A percentile compares a stretch with the other conserved stretches of the same genome.
Conservation (phyloP, 2,888 invertebrate species). For the Sinhomidia bicolor region DNA sequence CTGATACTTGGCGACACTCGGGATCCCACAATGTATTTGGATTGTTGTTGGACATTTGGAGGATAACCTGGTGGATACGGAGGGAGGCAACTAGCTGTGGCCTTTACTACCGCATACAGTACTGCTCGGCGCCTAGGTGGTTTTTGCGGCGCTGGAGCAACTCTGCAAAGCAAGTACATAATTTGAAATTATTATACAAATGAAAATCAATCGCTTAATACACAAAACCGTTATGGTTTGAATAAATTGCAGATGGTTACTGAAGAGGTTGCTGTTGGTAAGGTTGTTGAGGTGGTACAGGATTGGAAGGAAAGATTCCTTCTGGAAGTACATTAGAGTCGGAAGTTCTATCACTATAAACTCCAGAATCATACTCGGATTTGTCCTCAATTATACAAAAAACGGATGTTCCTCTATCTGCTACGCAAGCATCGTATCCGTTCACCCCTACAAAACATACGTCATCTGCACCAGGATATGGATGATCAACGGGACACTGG, state of each 20-base stretch:
- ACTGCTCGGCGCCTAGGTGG: slow-evolving; percentile 66
- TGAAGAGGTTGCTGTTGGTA: slow-evolving; percentile 62
- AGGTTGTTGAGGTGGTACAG: not conserved
- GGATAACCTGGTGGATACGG: slow-evolving; percentile 20
- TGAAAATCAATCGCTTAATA: not conserved
- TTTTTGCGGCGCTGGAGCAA: slow-evolving; percentile 58
- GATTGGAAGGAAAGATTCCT: not conserved
- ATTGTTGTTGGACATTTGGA: slow-evolving; percentile 65
- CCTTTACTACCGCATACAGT: slow-evolving; percentile 72
- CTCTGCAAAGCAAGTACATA: slow-evolving; percentile 53
- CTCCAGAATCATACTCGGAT: slow-evolving; percentile 54
- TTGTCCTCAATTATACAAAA: slow-evolving; percentile 72
- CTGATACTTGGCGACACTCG: slow-evolving; percentile 63
- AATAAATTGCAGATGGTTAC: slow-evolving; percentile 46
- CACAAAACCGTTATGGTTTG: too few relatives aligned
- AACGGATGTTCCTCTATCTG: slow-evolving; percentile 75
- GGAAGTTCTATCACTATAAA: slow-evolving; percentile 10
- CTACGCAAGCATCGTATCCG: slow-evolving; percentile 77
- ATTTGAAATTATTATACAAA: not conserved
- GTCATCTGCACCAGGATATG: slow-evolving; percentile 43
- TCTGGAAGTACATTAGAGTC: slow-evolving; percentile 42
- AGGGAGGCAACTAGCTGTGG: slow-evolving; percentile 61
- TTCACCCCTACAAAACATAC: slow-evolving; percentile 76
- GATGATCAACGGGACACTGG: slow-evolving; percentile 64
- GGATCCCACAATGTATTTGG: slow-evolving; percentile 72